These are phyloP conservation scores for Leptocoma aspasia DNA, from an alignment of 2,113 vertebrate species.

Conservation along the genomic window DNA sequence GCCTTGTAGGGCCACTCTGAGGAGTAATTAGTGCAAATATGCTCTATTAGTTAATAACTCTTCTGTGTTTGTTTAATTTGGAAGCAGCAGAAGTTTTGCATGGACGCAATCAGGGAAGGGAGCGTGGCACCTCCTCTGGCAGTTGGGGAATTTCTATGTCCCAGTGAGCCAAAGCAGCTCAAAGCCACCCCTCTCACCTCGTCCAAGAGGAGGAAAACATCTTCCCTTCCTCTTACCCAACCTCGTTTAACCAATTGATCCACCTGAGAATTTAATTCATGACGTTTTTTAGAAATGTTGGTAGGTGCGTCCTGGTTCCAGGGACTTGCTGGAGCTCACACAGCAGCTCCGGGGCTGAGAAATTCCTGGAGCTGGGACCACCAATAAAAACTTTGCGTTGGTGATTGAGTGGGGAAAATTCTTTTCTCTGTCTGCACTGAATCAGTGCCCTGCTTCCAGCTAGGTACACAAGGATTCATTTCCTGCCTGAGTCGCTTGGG, in stretches of 20 bases:
- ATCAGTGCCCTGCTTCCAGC: slow-evolving; percentile 43
- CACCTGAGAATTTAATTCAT: not conserved
- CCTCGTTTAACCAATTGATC: rapidly evolving
- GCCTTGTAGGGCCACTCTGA: not conserved
- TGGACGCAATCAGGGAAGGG: not conserved
- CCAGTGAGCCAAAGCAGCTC: not conserved
- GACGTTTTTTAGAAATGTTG: rapidly evolving
- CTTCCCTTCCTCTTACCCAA: not conserved
- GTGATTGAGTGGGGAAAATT: slow-evolving; percentile 34
- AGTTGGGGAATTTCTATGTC: not conserved
- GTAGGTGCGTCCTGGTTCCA: not conserved
- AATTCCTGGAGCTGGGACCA: slow-evolving; percentile 34
- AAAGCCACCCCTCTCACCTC: not conserved
- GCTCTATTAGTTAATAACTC: not conserved
- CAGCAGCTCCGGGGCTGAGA: not conserved
- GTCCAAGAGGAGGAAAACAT: rapidly evolving
- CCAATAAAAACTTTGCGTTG: not conserved
- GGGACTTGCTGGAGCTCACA: not conserved
- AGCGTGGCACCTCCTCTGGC: not conserved
- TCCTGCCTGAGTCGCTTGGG: slow-evolving; percentile 39
- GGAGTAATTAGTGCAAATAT: not conserved
- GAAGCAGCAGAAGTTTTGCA: not conserved
- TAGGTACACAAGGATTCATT: slow-evolving; percentile 45
- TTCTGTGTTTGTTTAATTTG: not conserved
- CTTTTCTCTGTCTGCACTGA: slow-evolving; percentile 49